Evolutionary conservation across 2,888 invertebrate species (phyloP).

Genomic region (Cantharis rustica): DNA sequence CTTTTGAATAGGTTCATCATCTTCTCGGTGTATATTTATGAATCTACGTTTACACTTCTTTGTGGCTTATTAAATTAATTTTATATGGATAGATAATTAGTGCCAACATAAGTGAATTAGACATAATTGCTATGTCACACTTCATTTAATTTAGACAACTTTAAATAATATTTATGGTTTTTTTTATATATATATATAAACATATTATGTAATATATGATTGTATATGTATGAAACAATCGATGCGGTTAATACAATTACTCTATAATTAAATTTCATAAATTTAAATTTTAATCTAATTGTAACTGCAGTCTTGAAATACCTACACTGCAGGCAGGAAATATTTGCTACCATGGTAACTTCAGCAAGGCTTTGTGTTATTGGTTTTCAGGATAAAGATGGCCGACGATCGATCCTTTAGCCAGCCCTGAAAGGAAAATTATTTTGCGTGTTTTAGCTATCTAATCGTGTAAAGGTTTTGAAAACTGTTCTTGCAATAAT

Average conservation of each 20-base stretch:
- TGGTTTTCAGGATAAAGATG: constrained; percentile 32
- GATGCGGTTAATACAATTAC: too few relatives aligned
- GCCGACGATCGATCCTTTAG: constrained; percentile 31
- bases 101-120: background rate
- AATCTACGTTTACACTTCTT: background rate
- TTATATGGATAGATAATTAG: background rate
- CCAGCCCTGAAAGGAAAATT: constrained; percentile 21
- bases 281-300: background rate
- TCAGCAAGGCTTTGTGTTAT: constrained; percentile 22
- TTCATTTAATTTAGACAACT: background rate
- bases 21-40: background rate
- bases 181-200: background rate
- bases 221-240: too few relatives aligned
- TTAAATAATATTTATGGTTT: background rate
- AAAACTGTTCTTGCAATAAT: background rate
- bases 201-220: too few relatives aligned
- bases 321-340: background rate
- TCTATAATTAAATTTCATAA: background rate
- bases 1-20: background rate
- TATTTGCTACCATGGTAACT: constrained; percentile 31
- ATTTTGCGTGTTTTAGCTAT: background rate
- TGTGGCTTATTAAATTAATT: background rate
- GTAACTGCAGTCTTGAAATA: background rate
- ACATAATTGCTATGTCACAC: background rate
- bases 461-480: background rate